Base-by-base conservation (phyloP, 2,888 invertebrate genomes). In the Lypha dubia region DNA sequence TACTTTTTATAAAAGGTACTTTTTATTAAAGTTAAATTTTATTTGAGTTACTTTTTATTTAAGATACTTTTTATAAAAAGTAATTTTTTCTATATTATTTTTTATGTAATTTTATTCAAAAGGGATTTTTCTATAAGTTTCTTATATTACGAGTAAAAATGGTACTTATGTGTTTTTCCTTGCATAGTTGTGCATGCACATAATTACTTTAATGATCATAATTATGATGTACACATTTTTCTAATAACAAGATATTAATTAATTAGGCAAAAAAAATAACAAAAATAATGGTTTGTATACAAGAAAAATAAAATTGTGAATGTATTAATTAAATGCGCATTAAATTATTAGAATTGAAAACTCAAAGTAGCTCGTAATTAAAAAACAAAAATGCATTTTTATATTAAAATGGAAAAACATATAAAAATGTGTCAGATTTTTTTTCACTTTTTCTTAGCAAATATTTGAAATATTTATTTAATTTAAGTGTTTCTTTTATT, bases 261-360 rank as follows among this genome's bases (percentile, higher is more conserved):
- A 35, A 76, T 67, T 38, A 6, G 13, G 9, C 11, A 7, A 15
- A 35, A n/a, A 8, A 15, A 32, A 35, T 15, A 75, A 46, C 5
- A 56, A 24, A 38, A 28, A 35, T 44, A 46, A 58, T 70, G 20
- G 60, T 67, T 60, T 68, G 11, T n/a, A 28, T 28, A 20, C 22
- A 49, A 58, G 35, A 41, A 22, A 35, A 51, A 67, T 51, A 51
- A 9, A 13, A 8, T 56, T 13, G 13, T 76, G 2, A 28, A 28
- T 28, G 28, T 28, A 28, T 28, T 49, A 49, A 77, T 68, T 77
- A 77, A 76, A 63, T 53, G 15, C 22, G 41, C 41, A 65, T 51
- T 60, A 4, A 24, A 68, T 49, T 60, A 22, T 11, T 13, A 28
- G 62, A 51, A 65, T 22, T 38, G 15, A 22, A 35, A 11, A 75